Base-by-base conservation (phyloP, 2,113 vertebrate genomes). In the Excalfactoria chinensis region DNA sequence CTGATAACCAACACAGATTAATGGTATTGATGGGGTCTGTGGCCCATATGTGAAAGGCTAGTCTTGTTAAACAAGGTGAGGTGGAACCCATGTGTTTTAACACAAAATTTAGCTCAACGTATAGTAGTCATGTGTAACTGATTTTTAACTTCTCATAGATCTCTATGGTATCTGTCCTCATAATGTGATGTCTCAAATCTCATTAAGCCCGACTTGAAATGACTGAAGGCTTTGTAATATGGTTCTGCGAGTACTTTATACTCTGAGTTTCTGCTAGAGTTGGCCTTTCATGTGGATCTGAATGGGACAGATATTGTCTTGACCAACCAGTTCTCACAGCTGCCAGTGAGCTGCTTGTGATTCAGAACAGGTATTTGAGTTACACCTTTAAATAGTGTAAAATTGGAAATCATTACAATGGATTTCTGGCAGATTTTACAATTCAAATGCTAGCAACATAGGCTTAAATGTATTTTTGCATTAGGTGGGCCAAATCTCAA, bases 381-480 rank as follows among this genome's bases (percentile, higher is more conserved):
- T 60, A 23, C 7, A 40, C 37, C 18, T 35, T 83, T 72, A 85
- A 88, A 26, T 7, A 72, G 23, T 25, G 64, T 22, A 53, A 84
- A 90, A 70, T 43, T 71, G 37, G 37, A 73, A 56, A 66, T 41
- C 40, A 59, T 81, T 86, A 41, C 56, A 55, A 1, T 70, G 49
- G 53, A 59, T 94, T 41, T 93, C 14, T 58, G 30, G 58, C 22
- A 75, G 58, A 53, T 74, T 82, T 66, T 66, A 66, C 84, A 78
- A 78, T 78, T 82, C 41, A 62, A 76, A 48, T 68, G 59, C 34
- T 51, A 64, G 67, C 32, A 62, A 34, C 72, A 37, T 66, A 72
- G 67, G 43, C 59, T 93, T 10, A 60, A 56, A 80, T 26, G 34
- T 66, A 16, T 32, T 87, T 92, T 88, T 94, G n/a, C 21, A 44